phyloP scores from a whole-genome alignment of 1,140 invertebrate genomes.

The Magallana ariakensis region DNA sequence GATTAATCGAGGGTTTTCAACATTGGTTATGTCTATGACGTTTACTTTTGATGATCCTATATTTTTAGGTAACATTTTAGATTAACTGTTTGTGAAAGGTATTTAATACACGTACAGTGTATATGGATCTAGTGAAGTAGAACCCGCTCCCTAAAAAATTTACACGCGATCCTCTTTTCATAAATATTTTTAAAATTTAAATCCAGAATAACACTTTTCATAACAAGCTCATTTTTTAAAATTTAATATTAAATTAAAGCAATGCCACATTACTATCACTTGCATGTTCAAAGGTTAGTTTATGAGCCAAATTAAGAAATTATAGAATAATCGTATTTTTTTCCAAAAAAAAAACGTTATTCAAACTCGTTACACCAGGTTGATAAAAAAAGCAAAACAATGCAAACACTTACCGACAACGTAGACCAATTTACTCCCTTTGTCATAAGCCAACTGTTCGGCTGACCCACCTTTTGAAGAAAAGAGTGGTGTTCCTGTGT shows the following conservation, averaged over 20 bases:
- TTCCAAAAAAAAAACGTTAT: background rate
- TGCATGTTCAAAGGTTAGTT: no score
- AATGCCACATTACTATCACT: no score
- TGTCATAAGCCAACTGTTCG: background rate
- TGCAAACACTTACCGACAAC: background rate
- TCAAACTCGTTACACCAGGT: background rate
- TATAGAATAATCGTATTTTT: background rate
- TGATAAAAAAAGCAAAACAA: no score
- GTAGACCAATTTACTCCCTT: background rate
- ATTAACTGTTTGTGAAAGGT: no score
- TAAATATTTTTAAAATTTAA: no score
- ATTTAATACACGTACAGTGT: no score
- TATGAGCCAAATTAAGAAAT: no score
- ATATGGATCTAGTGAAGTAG: background rate
- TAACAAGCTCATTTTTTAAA: no score
- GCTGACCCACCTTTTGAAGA: background rate
- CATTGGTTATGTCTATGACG: conserved; percentile 23
- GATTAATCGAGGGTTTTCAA: background rate
- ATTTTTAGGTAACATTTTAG: no score
- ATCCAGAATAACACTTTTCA: no score
- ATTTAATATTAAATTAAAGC: background rate
- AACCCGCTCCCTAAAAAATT: no score
- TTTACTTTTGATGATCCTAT: conserved; percentile 34
- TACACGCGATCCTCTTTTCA: no score
- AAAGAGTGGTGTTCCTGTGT: background rate